phyloP scores from a whole-genome alignment of 2,888 invertebrate species.

The Leucophora obtusa region DNA sequence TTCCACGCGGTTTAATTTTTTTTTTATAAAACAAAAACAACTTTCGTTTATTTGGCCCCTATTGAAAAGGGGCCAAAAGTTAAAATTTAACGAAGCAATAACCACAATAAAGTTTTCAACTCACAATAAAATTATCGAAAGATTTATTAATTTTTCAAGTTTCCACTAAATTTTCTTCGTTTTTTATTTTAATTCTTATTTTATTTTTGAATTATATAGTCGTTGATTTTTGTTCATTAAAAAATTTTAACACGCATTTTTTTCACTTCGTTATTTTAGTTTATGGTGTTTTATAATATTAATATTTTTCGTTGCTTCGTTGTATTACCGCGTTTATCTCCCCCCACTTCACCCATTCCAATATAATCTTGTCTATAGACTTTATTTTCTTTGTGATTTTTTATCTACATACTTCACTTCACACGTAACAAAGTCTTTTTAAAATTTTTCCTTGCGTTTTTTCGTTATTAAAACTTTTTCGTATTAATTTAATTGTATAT shows the following conservation, averaged over 20 bases:
- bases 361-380: background rate
- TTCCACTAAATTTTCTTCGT: conserved; percentile 12
- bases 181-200: conserved; percentile 7
- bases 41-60: conserved; percentile 55
- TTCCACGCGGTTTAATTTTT: conserved; percentile 51
- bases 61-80: conserved; percentile 55
- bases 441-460: conserved; percentile 2
- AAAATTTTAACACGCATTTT: conserved; percentile 11
- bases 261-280: conserved; percentile 9
- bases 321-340: background rate
- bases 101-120: background rate
- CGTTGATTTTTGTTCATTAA: background rate
- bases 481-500: background rate
- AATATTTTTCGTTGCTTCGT: conserved; percentile 26
- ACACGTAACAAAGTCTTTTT: conserved; percentile 54
- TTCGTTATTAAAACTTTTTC: background rate
- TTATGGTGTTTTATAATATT: conserved; percentile 18
- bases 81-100: conserved; percentile 1
- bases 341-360: background rate
- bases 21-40: conserved; percentile 50
- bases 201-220: too few species aligned
- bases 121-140: background rate
- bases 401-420: conserved; percentile 47
- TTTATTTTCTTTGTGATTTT: conserved; percentile 25
- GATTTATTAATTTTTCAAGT: background rate